Base-by-base conservation (phyloP, 64 coral and sea anemone species). In the Montipora foliosa region DNA sequence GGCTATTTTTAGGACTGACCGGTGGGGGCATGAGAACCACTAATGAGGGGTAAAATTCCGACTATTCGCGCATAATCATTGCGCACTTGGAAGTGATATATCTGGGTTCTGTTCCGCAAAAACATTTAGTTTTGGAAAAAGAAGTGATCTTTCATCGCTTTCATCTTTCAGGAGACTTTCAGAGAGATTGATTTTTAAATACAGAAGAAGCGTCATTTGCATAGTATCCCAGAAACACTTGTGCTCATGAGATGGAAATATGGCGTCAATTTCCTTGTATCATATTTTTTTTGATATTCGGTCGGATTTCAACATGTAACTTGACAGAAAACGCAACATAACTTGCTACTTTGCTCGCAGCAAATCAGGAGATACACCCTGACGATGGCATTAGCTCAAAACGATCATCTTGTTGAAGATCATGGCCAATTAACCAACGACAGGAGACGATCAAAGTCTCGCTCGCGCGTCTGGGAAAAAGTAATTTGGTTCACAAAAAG, bases 391-490 rank as follows among this genome's bases (percentile, higher is more conserved):
- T 78, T 11, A 47, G 69, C 60, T 62, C 76, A 89, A 94, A 83
- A 89, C 78, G 78, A 77, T 7, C 78, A 61, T 49, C 76, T 48
- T 78, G 66, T 19, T 25, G 93, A 86, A 80, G 44, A 5, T 68
- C 73, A 69, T 15, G 46, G 15, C 2, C 14, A 49, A 48, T 46
- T 13, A 16, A 13, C 76, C 15, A 16, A 14, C 47, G 46, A 66
- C 2, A 93, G 88, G 16, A 88, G 84, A 73, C 62, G 57, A 22
- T 80, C 74, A 6, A 97, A 97, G 84, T 51, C 93, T 78, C 93
- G 96, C 45, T 95, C 96, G 19, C 91, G 91, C 79, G 96, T 98
- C 45, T 98, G 93, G 96, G 96, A 98, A 77, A 98, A 98, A 67
- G 96, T 98, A 2, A 83, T 86, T 67, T 98, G 96, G 96, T 98